Evolutionary conservation across 2,888 invertebrate species (phyloP).

Genomic region (Dicyrtoma fusca): DNA sequence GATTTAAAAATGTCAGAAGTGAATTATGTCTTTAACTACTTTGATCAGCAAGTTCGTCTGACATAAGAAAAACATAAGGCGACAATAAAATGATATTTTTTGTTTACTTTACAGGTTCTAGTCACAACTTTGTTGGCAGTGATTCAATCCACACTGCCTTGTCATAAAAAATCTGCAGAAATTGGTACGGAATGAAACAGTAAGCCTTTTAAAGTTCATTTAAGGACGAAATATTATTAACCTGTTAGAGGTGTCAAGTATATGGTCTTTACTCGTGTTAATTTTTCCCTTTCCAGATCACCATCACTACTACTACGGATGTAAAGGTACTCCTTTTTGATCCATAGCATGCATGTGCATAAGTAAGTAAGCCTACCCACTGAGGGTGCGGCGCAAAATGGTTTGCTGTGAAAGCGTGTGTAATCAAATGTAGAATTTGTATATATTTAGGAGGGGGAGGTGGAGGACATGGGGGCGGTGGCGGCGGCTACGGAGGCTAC

Average conservation of each 20-base stretch:
- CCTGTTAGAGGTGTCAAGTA: no score
- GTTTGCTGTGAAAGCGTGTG: neutral
- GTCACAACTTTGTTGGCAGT: slow-evolving; percentile 25
- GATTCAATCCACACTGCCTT: slow-evolving; percentile 24
- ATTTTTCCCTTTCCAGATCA: slow-evolving; percentile 14
- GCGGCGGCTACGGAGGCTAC: slow-evolving; percentile 4
- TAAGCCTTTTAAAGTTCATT: neutral
- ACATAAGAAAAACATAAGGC: no score
- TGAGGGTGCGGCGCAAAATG: no score
- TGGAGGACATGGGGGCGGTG: slow-evolving; percentile 4
- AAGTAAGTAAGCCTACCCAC: no score
- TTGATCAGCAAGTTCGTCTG: no score
- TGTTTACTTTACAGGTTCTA: slow-evolving; percentile 26
- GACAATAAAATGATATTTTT: neutral
- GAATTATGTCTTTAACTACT: no score
- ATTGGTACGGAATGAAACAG: neutral
- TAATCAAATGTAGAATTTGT: neutral
- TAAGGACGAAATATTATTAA: neutral
- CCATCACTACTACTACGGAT: slow-evolving; percentile 27
- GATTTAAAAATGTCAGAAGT: no score
- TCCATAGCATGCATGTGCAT: no score
- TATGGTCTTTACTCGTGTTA: neutral
- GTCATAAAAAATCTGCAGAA: slow-evolving; percentile 23
- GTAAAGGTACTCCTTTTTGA: no score
- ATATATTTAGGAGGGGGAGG: slow-evolving; percentile 13